Percentiles rank a stretch among this genome's conserved stretches.
These are phyloP conservation scores for Cheilosia vulpina DNA, from an alignment of 2,888 invertebrate genomes.

Conservation along the genomic window DNA sequence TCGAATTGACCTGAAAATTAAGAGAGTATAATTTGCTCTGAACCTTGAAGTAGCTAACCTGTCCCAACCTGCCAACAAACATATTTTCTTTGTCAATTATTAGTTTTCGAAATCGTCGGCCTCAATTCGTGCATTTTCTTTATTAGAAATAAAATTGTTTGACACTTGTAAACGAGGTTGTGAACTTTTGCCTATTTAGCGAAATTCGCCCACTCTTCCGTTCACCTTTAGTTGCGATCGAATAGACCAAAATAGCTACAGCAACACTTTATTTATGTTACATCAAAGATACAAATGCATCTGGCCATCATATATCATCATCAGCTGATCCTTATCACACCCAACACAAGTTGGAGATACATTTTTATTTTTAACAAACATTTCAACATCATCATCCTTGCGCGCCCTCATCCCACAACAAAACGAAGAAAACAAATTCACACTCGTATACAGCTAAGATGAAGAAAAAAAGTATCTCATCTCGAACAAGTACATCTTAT, in stretches of 20 bases:
- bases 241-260: neutral
- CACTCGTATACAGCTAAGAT: slow-evolving; percentile 9
- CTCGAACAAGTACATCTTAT: slow-evolving; percentile 21
- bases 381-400: slow-evolving; percentile 57
- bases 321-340: slow-evolving; percentile 66
- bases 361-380: slow-evolving; percentile 40
- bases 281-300: slow-evolving; percentile 54
- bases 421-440: slow-evolving; percentile 19
- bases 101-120: too few relatives aligned
- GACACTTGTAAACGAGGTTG: too few relatives aligned
- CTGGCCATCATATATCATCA: slow-evolving; percentile 71
- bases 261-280: neutral
- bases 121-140: too few relatives aligned
- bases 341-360: neutral
- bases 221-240: neutral
- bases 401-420: slow-evolving; percentile 24
- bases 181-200: neutral
- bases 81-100: too few relatives aligned
- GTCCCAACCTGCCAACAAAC: too few relatives aligned
- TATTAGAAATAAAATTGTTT: too few relatives aligned
- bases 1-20: too few relatives aligned
- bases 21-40: too few relatives aligned
- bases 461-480: slow-evolving; percentile 27
- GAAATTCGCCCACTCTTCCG: neutral
- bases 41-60: too few relatives aligned